These are phyloP conservation scores for Erebia palarica DNA, from an alignment of 2,888 invertebrate genomes.

Conservation along the genomic window DNA sequence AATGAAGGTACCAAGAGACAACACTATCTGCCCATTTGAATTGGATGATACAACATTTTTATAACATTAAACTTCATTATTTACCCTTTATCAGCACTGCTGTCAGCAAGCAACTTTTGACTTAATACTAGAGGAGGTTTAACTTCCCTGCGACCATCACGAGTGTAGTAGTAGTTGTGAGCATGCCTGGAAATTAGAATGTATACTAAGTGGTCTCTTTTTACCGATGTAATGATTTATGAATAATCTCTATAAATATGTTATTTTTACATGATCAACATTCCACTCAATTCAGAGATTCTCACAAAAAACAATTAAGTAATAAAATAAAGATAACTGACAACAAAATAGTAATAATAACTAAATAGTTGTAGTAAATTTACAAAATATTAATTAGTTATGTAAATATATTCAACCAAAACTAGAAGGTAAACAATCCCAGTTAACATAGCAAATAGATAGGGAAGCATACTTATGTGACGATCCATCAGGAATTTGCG, in stretches of 20 bases:
- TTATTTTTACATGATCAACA: no score
- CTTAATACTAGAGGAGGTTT: constrained; percentile 84
- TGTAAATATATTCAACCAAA: no score
- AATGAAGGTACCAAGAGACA: no score
- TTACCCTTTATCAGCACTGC: constrained; percentile 69
- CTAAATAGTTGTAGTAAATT: background rate
- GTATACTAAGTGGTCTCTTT: no score
- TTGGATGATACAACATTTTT: background rate
- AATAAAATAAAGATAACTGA: no score
- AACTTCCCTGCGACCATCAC: constrained; percentile 93
- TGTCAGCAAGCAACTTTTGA: constrained; percentile 61
- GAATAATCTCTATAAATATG: background rate
- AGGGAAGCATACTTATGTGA: constrained; percentile 82
- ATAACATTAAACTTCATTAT: constrained; percentile 11
- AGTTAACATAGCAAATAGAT: constrained; percentile 13
- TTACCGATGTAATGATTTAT: background rate
- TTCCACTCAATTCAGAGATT: no score
- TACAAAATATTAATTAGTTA: background rate
- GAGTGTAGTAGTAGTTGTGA: constrained; percentile 91
- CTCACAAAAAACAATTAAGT: no score
- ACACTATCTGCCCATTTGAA: no score
- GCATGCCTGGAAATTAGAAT: constrained; percentile 77
- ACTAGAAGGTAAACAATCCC: no score
- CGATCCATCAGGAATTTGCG: constrained; percentile 91
- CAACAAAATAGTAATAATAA: no score